A percentile compares a stretch with the other conserved stretches of the same genome.
phyloP scores from a whole-genome alignment of 2,888 invertebrate species.

The Acholoe squamosa region DNA sequence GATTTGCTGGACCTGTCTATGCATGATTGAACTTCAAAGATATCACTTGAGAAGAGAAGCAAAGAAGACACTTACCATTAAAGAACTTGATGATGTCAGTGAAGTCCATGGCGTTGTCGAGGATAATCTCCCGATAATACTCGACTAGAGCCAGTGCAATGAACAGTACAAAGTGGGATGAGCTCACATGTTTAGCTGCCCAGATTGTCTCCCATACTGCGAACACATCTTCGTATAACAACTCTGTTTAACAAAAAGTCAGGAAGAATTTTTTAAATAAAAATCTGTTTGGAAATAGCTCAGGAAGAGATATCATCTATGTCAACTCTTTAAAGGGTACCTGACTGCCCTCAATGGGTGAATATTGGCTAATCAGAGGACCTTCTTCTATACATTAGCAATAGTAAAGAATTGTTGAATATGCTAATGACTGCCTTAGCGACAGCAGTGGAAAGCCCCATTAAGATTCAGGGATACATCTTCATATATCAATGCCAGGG shows the following conservation, averaged over 20 bases:
- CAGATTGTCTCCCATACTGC: conserved; percentile 97
- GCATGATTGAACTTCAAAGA: neutral
- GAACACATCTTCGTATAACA: conserved; percentile 96
- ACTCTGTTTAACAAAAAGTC: conserved; percentile 85
- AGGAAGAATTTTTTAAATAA: neutral
- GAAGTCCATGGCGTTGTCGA: conserved; percentile 98
- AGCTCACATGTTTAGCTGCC: conserved; percentile 94
- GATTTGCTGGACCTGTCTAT: neutral
- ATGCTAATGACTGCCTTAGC: too few relatives aligned
- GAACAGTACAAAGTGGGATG: conserved; percentile 95
- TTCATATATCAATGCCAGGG: too few relatives aligned
- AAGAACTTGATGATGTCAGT: conserved; percentile 99
- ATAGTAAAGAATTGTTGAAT: too few relatives aligned
- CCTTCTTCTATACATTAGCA: too few relatives aligned
- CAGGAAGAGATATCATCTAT: neutral
- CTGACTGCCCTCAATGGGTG: neutral
- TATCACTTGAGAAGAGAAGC: neutral
- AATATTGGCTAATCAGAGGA: too few relatives aligned
- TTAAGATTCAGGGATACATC: too few relatives aligned
- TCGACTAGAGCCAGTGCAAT: conserved; percentile 95
- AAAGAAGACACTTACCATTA: conserved; percentile 88
- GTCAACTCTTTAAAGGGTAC: too few relatives aligned
- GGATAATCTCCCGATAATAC: conserved; percentile 95
- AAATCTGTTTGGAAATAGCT: neutral
- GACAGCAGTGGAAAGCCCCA: too few relatives aligned